Evolutionary conservation across 1,140 invertebrate genomes (phyloP).

Genomic region (Cyphomyrmex costatus): DNA sequence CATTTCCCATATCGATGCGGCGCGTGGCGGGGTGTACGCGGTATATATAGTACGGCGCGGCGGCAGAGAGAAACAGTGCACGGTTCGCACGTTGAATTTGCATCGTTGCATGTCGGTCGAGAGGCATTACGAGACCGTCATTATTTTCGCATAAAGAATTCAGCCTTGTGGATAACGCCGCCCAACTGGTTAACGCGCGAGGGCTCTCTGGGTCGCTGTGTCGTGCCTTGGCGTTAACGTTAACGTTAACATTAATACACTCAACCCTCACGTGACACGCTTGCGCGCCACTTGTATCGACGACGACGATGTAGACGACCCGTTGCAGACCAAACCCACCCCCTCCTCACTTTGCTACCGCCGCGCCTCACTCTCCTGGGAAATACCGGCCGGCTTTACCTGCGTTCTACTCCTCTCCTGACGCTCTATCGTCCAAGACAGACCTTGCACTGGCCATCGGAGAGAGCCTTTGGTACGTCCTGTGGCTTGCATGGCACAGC

Average conservation of each 20-base stretch:
- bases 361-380: conserved; percentile 59
- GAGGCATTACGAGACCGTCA: conserved; percentile 30
- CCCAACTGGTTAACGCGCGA: conserved; percentile 19
- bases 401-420: conserved; percentile 55
- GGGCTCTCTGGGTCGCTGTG: conserved; percentile 1
- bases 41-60: no score
- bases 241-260: conserved; percentile 67
- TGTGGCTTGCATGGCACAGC: conserved; percentile 43
- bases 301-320: conserved; percentile 27
- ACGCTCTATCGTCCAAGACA: conserved; percentile 62
- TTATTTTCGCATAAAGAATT: conserved; percentile 70
- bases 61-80: neutral
- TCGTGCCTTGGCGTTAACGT: conserved; percentile 33
- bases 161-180: conserved; percentile 50
- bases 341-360: conserved; percentile 12
- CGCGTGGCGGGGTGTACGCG: no score
- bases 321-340: conserved; percentile 56
- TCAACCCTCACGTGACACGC: conserved; percentile 48
- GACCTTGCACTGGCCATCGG: conserved; percentile 52
- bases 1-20: neutral
- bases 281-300: conserved; percentile 56
- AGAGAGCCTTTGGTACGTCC: conserved; percentile 59
- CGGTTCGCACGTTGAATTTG: conserved; percentile 43
- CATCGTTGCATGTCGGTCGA: conserved; percentile 55
- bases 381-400: conserved; percentile 72